Evolutionary conservation across 2,113 vertebrate genomes (phyloP), one percentile per base, ranked within the genome.

Genomic region (Oryzias melastigma): DNA sequence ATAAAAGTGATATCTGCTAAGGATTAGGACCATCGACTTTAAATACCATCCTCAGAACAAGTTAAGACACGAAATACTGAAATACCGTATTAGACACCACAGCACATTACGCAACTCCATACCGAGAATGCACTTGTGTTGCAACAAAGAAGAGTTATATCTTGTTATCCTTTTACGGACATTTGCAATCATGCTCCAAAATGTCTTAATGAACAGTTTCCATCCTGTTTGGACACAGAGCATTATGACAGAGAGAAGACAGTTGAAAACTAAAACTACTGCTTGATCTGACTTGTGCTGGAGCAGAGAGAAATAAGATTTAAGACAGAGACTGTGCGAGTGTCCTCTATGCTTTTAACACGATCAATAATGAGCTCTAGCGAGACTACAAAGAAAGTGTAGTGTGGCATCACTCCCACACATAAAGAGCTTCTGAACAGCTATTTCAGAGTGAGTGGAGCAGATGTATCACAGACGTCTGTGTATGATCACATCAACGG

Each of bases 351-450:
- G 77, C 85, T 85, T 81, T 81, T 69, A 82, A 67, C 44, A 27
- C 62, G 65, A 87, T 89, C 82, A 80, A 89, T 87, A 87, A 68
- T 17, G 71, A 40, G 25, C 61, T 75, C 55, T 58, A 42, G 49
- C 24, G 40, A 48, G 56, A 52, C 51, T 46, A 27, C 22, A 53
- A 66, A 8, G 41, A 41, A n/a, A 59, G 27, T 20, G 13, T 22
- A 27, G 22, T 51, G 62, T 44, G 47, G 51, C 56, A 56, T 77
- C 25, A 42, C 71, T 73, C 71, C 52, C 65, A 55, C 66, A 43
- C 76, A 61, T 46, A 47, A 22, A 8, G 19, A 42, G 25, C 52
- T 62, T 51, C 51, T 58, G 55, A 65, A 71, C 20, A 2, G 40
- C 18, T 3, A 61, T 52, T 41, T 40, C 63, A 54, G 59, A 50